Conservation (phyloP, 2,888 invertebrate species). For the Tricholauxania praeusta region DNA sequence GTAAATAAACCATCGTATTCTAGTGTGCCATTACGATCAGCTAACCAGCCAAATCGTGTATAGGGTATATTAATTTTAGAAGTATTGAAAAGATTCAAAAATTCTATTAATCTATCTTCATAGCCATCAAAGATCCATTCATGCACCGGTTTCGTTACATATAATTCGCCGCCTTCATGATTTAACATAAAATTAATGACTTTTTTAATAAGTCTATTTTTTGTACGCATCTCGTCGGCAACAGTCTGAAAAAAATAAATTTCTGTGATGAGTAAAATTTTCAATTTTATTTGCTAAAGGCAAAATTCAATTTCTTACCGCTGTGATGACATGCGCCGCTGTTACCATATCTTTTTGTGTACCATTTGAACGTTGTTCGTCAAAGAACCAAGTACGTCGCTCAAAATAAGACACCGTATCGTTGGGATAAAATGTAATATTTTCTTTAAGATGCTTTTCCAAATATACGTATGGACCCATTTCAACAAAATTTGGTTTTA, state of each 20-base stretch:
- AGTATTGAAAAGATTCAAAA: constrained; percentile 70
- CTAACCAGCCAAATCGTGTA: constrained; percentile 88
- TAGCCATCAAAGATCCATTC: constrained; percentile 87
- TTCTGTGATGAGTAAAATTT: neutral
- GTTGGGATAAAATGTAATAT: constrained; percentile 78
- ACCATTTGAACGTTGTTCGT: constrained; percentile 77
- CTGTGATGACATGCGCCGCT: constrained; percentile 81
- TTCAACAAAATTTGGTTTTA: constrained; percentile 75
- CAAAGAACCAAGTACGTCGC: constrained; percentile 80
- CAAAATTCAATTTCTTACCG: constrained; percentile 71
- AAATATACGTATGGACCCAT: constrained; percentile 75
- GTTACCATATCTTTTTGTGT: constrained; percentile 76
- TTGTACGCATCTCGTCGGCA: constrained; percentile 72
- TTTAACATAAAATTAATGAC: constrained; percentile 72
- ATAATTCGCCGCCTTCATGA: constrained; percentile 69
- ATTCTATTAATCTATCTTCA: constrained; percentile 77
- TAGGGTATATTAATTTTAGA: constrained; percentile 72
- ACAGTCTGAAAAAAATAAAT: constrained; percentile 71
- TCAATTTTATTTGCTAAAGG: neutral
- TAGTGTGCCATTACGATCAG: constrained; percentile 79
- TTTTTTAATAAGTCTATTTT: constrained; percentile 65
- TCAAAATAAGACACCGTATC: constrained; percentile 83
- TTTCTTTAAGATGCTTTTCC: constrained; percentile 61
- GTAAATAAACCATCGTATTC: constrained; percentile 83
- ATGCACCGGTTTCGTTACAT: constrained; percentile 74